These are phyloP conservation scores for Chrysocyon brachyurus DNA, from an alignment of 2,797 vertebrate species.

Conservation along the genomic window DNA sequence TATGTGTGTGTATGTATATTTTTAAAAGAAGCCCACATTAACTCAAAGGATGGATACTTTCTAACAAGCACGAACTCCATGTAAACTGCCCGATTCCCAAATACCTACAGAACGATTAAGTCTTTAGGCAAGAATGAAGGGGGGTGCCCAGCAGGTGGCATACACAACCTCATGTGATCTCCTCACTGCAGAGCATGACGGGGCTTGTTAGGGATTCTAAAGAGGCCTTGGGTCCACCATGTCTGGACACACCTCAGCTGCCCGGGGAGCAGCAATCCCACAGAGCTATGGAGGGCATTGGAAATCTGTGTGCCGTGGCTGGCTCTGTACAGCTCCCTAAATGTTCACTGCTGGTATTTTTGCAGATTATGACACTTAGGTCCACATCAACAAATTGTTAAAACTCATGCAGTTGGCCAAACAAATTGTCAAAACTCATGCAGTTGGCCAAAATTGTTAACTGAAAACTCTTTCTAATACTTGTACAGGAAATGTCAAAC, in stretches of 20 bases:
- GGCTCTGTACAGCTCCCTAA: neutral
- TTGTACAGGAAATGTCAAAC: slow-evolving; percentile 75
- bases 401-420: neutral
- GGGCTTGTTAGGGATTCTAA: accelerated
- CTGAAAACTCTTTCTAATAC: neutral
- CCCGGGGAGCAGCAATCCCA: accelerated
- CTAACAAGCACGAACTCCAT: neutral
- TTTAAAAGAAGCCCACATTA: neutral
- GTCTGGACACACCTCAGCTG: accelerated
- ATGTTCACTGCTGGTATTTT: neutral
- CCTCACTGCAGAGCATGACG: accelerated
- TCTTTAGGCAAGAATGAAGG: neutral
- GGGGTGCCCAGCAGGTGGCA: accelerated
- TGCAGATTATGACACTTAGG: neutral
- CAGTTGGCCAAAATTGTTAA: neutral
- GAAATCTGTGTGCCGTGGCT: accelerated
- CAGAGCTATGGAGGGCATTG: accelerated
- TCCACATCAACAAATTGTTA: neutral
- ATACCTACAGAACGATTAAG: neutral
- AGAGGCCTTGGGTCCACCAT: accelerated
- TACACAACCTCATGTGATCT: neutral
- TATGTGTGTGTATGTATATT: too few relatives aligned
- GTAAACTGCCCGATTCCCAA: neutral
- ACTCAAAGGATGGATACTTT: neutral
- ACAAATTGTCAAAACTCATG: neutral